Evolutionary conservation across 2,113 vertebrate species (phyloP).

Genomic region (Lepisosteus oculatus): DNA sequence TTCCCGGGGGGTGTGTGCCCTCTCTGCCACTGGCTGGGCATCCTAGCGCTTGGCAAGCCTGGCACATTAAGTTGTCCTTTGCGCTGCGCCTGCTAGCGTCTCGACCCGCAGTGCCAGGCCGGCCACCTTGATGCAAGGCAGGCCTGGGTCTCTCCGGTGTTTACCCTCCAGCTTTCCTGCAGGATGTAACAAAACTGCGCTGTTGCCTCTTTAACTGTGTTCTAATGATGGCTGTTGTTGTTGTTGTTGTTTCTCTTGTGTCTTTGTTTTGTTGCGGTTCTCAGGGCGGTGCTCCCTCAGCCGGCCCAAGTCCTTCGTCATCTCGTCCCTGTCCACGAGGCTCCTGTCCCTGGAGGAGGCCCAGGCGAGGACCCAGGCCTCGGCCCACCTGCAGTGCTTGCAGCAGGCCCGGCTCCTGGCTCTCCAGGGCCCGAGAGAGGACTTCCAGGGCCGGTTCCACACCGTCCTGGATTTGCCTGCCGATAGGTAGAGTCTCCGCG

Average conservation of each 20-base stretch:
- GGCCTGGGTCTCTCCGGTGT: too few relatives aligned
- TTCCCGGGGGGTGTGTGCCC: too few relatives aligned
- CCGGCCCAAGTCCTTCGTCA: slow-evolving; percentile 71
- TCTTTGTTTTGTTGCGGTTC: neutral
- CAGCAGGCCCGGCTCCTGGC: slow-evolving; percentile 29
- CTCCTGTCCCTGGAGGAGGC: slow-evolving; percentile 75
- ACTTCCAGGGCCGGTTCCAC: slow-evolving; percentile 43
- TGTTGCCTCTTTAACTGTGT: too few relatives aligned
- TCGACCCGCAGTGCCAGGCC: too few relatives aligned
- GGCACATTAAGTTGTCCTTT: too few relatives aligned
- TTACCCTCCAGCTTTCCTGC: too few relatives aligned
- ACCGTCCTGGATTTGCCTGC: slow-evolving; percentile 45
- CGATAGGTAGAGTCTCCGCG: slow-evolving; percentile 34
- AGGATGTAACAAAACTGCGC: too few relatives aligned
- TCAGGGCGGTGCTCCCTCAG: slow-evolving; percentile 68
- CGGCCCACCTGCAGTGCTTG: neutral
- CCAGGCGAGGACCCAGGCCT: slow-evolving; percentile 70
- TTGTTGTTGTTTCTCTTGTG: slow-evolving; percentile 6
- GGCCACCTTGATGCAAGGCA: too few relatives aligned
- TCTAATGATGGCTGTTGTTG: neutral
- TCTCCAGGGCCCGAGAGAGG: slow-evolving; percentile 37
- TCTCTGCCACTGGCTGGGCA: too few relatives aligned
- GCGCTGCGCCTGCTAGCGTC: too few relatives aligned
- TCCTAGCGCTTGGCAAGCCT: too few relatives aligned
- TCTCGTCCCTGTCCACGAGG: slow-evolving; percentile 57